These are phyloP conservation scores for Pinna nobilis DNA, from an alignment of 1,140 invertebrate genomes.

Conservation along the genomic window DNA sequence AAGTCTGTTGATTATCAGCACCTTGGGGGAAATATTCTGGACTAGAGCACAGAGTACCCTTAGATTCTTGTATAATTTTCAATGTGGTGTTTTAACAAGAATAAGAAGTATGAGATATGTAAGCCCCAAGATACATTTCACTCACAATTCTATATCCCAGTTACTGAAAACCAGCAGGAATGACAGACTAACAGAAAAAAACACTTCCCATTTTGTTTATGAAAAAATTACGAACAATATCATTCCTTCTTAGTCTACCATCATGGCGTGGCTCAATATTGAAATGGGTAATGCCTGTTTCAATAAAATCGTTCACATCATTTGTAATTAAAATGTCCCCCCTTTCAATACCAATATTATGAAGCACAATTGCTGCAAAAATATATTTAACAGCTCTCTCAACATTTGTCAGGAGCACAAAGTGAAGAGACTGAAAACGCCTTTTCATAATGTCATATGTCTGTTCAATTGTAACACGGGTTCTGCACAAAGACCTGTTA, in stretches of 20 bases:
- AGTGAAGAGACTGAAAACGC: constrained; percentile 1
- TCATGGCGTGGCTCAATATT: background rate
- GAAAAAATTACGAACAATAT: constrained; percentile 8
- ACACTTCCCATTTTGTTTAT: background rate
- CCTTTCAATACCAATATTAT: constrained; percentile 22
- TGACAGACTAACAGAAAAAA: too few species aligned
- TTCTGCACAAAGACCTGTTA: background rate
- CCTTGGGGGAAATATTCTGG: too few species aligned
- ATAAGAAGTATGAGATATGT: too few species aligned
- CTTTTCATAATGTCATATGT: constrained; percentile 10
- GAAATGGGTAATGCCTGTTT: background rate
- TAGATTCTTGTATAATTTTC: too few species aligned
- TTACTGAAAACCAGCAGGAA: too few species aligned
- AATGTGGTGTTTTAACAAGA: too few species aligned
- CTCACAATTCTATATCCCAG: too few species aligned
- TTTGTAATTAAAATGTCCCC: constrained; percentile 5
- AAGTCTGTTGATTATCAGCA: too few species aligned
- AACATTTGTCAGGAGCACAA: background rate
- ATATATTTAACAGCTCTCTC: background rate
- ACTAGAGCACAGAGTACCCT: too few species aligned
- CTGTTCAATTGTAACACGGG: constrained; percentile 16
- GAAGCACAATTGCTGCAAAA: constrained; percentile 2
- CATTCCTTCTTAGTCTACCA: background rate
- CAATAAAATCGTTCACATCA: background rate
- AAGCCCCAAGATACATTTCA: too few species aligned